Base-by-base conservation (phyloP, 2,888 invertebrate species). In the Cheilosia pagana region DNA sequence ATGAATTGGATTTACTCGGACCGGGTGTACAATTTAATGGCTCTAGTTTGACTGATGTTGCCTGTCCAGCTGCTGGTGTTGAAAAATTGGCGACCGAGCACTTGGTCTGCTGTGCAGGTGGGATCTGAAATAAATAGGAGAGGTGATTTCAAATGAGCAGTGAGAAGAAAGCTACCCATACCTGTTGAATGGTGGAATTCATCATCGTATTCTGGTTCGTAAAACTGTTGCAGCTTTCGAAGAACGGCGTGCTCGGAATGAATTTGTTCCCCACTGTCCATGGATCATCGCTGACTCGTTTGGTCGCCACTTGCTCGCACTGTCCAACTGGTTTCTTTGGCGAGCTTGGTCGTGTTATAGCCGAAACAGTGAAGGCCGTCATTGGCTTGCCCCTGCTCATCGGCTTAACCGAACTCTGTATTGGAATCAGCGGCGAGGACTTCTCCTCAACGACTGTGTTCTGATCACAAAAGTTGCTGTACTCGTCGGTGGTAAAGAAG, bases 401-500 rank as follows among this genome's bases (percentile, higher is more conserved):
- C 2, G 75, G 35, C 8, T 85, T 85, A 0, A 14, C 71, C 14
- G 19, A 41, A 21, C 3, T 57, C 7, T 48, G 48, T 1, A 57
- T 21, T 5, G 71, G 67, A 1, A 76, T n/a, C 0, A 67, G 71
- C 0, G 63, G 52, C 3, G 43, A 25, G 8, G 74, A 10, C 23
- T 81, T 85, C 2, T 55, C 75, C 1, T 68, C 83, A 7, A 43
- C 35, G 1, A 57, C 68, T 31, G 76, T 31, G 70, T 65, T 79
- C 70, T 86, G 87, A 57, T 74, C 83, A 71, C 87, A 87, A 70
- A 82, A 87, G 41, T 85, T 82, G 28, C 75, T 87, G 57, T 87
- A 87, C 21, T 87, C 87, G 31, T 87, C 87, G 8, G 87, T 87
- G 14, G 87, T 83, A 52, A 87, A 87, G 31, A 87, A 87, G 31